Conservation (phyloP, 2,888 invertebrate species). For the Abscondita cerata region DNA sequence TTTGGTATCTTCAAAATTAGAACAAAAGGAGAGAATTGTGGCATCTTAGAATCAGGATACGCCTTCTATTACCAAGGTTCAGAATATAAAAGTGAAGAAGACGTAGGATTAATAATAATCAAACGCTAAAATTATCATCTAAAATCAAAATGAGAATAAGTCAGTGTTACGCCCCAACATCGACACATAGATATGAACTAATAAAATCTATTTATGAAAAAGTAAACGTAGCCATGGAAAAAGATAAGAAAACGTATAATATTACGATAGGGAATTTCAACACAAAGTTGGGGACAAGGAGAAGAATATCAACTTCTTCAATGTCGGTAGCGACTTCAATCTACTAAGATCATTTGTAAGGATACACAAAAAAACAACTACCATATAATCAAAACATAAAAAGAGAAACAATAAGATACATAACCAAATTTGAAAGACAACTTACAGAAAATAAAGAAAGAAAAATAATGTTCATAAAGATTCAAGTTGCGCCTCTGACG, state of each 20-base stretch:
- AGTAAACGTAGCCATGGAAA: no score
- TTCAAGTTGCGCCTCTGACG: neutral
- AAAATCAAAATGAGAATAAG: no score
- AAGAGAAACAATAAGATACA: neutral
- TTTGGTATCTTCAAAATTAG: constrained; percentile 9
- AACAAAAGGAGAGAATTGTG: constrained; percentile 4
- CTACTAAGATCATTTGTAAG: no score
- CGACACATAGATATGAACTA: constrained; percentile 7
- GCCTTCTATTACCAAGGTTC: neutral
- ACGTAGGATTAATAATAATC: constrained; percentile 5
- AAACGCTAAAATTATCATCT: constrained; percentile 4
- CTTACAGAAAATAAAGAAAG: neutral
- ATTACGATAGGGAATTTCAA: constrained; percentile 6
- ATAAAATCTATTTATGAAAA: no score
- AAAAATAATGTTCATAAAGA: no score
- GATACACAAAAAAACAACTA: neutral
- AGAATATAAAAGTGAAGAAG: constrained; percentile 5
- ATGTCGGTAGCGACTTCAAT: neutral
- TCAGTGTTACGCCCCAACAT: constrained; percentile 12
- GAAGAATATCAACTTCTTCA: neutral
- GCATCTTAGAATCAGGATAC: constrained; percentile 3
- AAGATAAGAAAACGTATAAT: constrained; percentile 8
- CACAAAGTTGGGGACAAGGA: constrained; percentile 5
- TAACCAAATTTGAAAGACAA: neutral
- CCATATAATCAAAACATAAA: neutral